Evolutionary conservation across 2,888 invertebrate genomes (phyloP), one percentile per base, ranked within the genome.

Genomic region (Plebejus argus): DNA sequence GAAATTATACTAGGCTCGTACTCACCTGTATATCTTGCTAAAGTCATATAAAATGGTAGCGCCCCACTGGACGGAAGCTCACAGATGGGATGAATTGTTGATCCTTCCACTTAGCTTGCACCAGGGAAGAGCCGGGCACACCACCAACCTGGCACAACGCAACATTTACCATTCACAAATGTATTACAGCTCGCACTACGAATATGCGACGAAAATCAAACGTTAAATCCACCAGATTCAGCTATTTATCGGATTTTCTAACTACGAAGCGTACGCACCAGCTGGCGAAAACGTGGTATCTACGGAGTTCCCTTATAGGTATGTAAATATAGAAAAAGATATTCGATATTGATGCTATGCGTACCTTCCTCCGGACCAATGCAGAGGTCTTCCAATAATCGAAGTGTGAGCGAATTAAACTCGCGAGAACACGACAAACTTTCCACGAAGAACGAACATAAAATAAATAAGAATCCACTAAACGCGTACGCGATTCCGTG

Each of bases 31-130:
- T 95, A 96, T 96, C 96, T 97, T 97, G 96, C 97, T 97, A 97
- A 98, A 98, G 97, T 98, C 98, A 98, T 98, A 98, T 98, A 98
- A 98, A 97, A 97, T 95, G 96, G 96, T 97, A 96, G 96, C 97
- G 97, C 97, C 97, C 97, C 96, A 95, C 95, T 96, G 97, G 97
- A 97, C 97, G 97, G 95, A 94, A 94, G 94, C 94, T 90, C 91
- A 87, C 91, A 89, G 91, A 90, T 89, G 91, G 90, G 92, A 92
- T 90, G 91, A 94, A 94, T 91, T 90, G 89, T 90, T 87, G 90
- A 91, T 90, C 88, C 91, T 91, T 88, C 88, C 83, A 83, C 82
- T 86, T 87, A 86, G 88, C 87, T 86, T 85, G 86, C 87, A 89
- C 89, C 91, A 88, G 88, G 88, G 87, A 89, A 87, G 87, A 81